Conservation (phyloP, 1,140 invertebrate species). For the Mya arenaria region DNA sequence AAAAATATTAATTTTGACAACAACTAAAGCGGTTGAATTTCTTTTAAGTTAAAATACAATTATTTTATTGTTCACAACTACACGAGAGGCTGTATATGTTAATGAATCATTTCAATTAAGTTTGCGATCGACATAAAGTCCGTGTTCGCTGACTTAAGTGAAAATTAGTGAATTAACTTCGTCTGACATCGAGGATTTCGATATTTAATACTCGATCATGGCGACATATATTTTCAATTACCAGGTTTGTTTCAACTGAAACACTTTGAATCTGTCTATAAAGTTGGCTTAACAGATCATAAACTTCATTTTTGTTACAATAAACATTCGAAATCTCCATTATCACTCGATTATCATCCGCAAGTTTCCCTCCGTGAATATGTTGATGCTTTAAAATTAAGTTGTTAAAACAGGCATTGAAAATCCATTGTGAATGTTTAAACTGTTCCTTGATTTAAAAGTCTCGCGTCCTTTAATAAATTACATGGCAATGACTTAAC, state of each 20-base stretch:
- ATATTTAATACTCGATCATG: background rate
- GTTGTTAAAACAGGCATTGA: slow-evolving; percentile 20
- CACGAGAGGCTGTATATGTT: too few relatives aligned
- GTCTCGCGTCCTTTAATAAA: background rate
- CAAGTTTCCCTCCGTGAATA: background rate
- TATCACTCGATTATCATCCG: slow-evolving; percentile 11
- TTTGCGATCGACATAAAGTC: too few relatives aligned
- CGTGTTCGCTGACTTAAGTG: too few relatives aligned
- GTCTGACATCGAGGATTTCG: too few relatives aligned
- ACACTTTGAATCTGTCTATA: background rate
- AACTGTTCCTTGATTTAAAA: background rate
- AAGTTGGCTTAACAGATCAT: slow-evolving; percentile 14
- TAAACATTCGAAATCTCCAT: background rate
- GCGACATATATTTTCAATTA: slow-evolving; percentile 44
- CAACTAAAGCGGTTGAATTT: too few relatives aligned
- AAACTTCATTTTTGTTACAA: background rate
- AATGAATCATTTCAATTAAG: too few relatives aligned
- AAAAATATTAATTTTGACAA: too few relatives aligned
- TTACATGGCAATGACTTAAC: background rate
- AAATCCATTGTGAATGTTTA: background rate
- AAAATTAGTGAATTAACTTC: too few relatives aligned
- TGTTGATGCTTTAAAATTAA: slow-evolving; percentile 31
- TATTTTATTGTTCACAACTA: too few relatives aligned
- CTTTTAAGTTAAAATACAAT: too few relatives aligned
- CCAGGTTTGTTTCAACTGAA: background rate